Base-by-base conservation (phyloP, 2,113 vertebrate species). In the Myotis lucifugus region DNA sequence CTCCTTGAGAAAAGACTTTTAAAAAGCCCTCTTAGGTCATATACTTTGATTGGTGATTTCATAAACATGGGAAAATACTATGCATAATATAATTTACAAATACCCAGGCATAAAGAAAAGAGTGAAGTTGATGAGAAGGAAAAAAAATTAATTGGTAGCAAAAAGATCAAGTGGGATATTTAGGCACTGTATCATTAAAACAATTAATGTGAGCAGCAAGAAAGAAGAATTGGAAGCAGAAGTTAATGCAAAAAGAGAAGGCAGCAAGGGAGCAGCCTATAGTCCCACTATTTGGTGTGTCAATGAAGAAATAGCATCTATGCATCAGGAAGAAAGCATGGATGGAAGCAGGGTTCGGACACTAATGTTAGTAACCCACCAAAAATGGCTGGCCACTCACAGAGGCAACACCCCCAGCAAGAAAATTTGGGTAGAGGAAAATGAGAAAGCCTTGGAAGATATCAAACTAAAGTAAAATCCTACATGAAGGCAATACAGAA, bases 161-260 rank as follows among this genome's bases (percentile, higher is more conserved):
- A 92, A 89, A 89, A 48, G 19, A 91, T 50, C 69, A 74, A 79
- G 8, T 2, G 8, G 6, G 40, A 73, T 61, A 78, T 17, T 46
- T 18, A 79, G 40, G 56, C 40, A 91, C 29, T 91, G 42, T 81
- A 66, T n/a, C 29, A 93, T 25, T 40, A 85, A 81, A 91, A n/a
- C 85, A 86, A 48, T 2, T 37, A 56, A 77, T 34, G 5, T 92
- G 7, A 90, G 19, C 40, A 86, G 34, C 34, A 19, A 94, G 25
- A 67, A 77, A 85, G 56, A 6, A 11, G 64, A 94, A 66, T 0
- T 54, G 37, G 34, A 72, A 94, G 66, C 10, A 56, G 25, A 37
- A 95, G 37, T 90, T 82, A 95, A 61, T 46, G 56, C 19, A 91
- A 85, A 96, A 93, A 88, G 13, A 88, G 34, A 73, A 92, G 40